phyloP scores from a whole-genome alignment of 2,113 vertebrate species.

The Aphyosemion australe region DNA sequence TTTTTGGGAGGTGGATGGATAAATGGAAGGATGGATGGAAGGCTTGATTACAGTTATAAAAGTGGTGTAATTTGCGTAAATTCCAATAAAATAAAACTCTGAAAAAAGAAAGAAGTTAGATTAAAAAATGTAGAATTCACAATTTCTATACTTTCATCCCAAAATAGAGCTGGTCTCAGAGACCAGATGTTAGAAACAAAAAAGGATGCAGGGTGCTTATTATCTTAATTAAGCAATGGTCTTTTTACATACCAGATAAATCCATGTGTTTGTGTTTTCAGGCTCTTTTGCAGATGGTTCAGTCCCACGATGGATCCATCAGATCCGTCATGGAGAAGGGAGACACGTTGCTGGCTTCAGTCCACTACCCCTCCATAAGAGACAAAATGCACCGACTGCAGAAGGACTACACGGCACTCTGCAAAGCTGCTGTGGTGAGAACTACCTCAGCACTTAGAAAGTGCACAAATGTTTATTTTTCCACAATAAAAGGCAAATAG shows the following conservation, averaged over 20 bases:
- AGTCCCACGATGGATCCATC: conserved; percentile 88
- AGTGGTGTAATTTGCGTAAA: too few relatives aligned
- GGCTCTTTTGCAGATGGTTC: conserved; percentile 88
- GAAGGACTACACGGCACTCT: conserved; percentile 85
- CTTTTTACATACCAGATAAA: not conserved
- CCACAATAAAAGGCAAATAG: not conserved
- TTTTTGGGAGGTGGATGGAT: not conserved
- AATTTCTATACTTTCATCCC: too few relatives aligned
- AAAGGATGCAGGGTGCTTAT: not conserved
- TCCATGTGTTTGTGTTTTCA: conserved; percentile 55
- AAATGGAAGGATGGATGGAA: not conserved
- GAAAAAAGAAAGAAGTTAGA: too few relatives aligned
- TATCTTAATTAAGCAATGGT: not conserved
- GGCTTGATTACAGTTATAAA: not conserved
- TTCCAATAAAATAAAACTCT: too few relatives aligned
- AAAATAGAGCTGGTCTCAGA: too few relatives aligned
- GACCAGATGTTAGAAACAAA: not conserved
- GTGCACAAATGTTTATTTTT: not conserved
- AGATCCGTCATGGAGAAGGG: conserved; percentile 91
- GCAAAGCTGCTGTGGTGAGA: conserved; percentile 82
- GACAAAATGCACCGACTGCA: conserved; percentile 85
- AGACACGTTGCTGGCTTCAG: conserved; percentile 83
- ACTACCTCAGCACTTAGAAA: not conserved
- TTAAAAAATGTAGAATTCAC: too few relatives aligned
- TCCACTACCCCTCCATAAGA: conserved; percentile 83